A percentile compares a stretch with the other conserved stretches of the same genome.
phyloP scores from a whole-genome alignment of 2,888 invertebrate genomes.

The Endomychus coccineus region DNA sequence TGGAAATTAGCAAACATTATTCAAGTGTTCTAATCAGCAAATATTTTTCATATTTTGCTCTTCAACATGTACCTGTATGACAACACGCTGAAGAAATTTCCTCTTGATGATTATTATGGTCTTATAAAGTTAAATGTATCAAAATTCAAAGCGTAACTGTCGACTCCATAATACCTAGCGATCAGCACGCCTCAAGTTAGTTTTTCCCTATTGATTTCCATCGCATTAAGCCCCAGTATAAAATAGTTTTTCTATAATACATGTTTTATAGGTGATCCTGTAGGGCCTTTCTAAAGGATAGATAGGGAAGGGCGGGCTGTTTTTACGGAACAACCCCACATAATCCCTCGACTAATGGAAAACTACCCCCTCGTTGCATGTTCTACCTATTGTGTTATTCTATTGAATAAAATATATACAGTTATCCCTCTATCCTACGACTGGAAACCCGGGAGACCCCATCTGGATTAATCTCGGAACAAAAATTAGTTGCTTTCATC shows the following conservation, averaged over 20 bases:
- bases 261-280: constrained; percentile 12
- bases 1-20: too few species aligned
- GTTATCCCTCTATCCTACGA: constrained; percentile 32
- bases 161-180: constrained; percentile 20
- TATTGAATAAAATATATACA: constrained; percentile 43
- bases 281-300: constrained; percentile 6
- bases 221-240: constrained; percentile 15
- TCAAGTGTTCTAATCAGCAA: too few species aligned
- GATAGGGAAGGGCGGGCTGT: constrained; percentile 31
- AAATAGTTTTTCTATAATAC: constrained; percentile 21
- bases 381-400: constrained; percentile 40
- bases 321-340: constrained; percentile 37
- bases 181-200: constrained; percentile 4
- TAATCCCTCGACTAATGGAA: constrained; percentile 39
- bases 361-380: constrained; percentile 36
- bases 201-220: constrained; percentile 22
- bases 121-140: too few species aligned
- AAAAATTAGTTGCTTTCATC: constrained; percentile 12
- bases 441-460: constrained; percentile 24
- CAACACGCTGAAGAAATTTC: too few species aligned
- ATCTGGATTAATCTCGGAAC: constrained; percentile 27
- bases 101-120: too few species aligned
- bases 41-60: too few species aligned
- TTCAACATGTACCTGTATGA: too few species aligned
- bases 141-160: constrained; percentile 22